phyloP scores from a whole-genome alignment of 2,888 invertebrate species.

The Melipona bicolor region DNA sequence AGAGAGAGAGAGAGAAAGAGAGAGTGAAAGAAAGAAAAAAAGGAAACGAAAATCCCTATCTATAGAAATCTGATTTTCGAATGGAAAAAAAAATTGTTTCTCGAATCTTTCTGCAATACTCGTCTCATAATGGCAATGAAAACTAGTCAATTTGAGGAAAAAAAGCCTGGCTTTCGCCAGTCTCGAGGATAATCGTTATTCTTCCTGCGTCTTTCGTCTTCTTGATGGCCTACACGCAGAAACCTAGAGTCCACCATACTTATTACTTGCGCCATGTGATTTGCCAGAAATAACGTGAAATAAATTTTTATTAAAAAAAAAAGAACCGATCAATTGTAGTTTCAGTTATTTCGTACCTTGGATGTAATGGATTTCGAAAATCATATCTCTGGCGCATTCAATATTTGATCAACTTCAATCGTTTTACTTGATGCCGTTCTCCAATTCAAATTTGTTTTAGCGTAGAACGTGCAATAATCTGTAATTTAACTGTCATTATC shows the following conservation, averaged over 20 bases:
- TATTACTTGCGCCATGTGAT: slow-evolving; percentile 57
- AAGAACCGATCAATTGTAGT: background rate
- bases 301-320: slow-evolving; percentile 72
- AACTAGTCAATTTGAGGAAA: slow-evolving; percentile 26
- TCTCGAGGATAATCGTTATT: slow-evolving; percentile 32
- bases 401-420: no score
- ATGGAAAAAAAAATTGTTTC: background rate
- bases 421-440: no score
- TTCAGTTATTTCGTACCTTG: background rate
- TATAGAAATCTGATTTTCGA: background rate
- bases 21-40: background rate
- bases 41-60: background rate
- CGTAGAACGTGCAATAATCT: no score
- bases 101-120: slow-evolving; percentile 20
- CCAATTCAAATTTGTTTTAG: no score
- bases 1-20: no score
- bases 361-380: no score
- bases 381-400: no score
- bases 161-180: background rate
- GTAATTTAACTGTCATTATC: no score
- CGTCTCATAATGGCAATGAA: slow-evolving; percentile 10
- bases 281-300: slow-evolving; percentile 67
- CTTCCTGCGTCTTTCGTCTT: slow-evolving; percentile 8
- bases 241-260: slow-evolving; percentile 50
- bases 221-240: slow-evolving; percentile 72